Base-by-base conservation (phyloP, 2,113 vertebrate genomes). In the Psilopogon haemacephalus region DNA sequence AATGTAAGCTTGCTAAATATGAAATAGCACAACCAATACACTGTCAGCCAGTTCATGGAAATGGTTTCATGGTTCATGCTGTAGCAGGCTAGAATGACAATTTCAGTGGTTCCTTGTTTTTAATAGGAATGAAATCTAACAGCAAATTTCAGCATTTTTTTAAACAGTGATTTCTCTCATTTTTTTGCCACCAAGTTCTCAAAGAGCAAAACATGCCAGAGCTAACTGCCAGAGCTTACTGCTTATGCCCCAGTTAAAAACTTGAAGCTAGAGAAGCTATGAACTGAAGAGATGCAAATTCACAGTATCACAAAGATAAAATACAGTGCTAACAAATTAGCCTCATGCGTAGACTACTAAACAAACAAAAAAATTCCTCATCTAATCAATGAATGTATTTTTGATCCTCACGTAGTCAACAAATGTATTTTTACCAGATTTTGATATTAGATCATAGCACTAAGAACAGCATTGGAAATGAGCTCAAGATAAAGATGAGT, bases 1-100 rank as follows among this genome's bases (percentile, higher is more conserved):
- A 6, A 20, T 5, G 56, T 91, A 96, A 93, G 73, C 72, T 81
- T 93, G 85, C 83, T 92, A 95, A 97, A 97, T 58, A 97, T 11
- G 28, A 96, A 95, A 94, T 81, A 95, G 63, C 56, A 85, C 81
- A 79, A 83, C 82, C 58, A 73, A 73, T 93, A 92, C 77, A 70
- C 79, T 94, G 87, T 93, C 96, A 96, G 93, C 86, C 92, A 97
- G 89, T 50, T 90, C 8, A 0, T 44, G 30, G 86, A 96, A 81
- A 50, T 26, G 20, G 23, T 50, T 50, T n/a, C 54, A 64, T 1
- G 13, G 8, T 19, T 89, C 28, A 48, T 55, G n/a, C 26, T 65
- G 54, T 12, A 77, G 81, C 26, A 92, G 55, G 48, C 11, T 15
- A 70, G 18, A 94, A 86, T 28, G 15, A 92, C 8, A 30, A 69